These are phyloP conservation scores for Leptura quadrifasciata DNA, from an alignment of 2,888 invertebrate genomes.

Conservation along the genomic window DNA sequence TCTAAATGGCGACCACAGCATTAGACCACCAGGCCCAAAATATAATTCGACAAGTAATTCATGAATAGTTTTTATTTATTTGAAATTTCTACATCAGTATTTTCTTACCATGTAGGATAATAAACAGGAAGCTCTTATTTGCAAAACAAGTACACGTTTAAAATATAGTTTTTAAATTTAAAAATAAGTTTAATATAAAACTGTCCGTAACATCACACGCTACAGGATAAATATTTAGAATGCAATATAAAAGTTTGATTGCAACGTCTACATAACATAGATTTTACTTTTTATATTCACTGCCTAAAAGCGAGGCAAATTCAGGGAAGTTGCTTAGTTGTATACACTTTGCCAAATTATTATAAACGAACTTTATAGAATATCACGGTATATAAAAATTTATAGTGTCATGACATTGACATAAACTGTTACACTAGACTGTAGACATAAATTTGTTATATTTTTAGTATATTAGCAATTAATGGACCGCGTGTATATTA, in stretches of 20 bases:
- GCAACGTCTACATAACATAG: neutral
- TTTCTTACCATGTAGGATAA: too few relatives aligned
- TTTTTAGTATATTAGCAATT: constrained; percentile 29
- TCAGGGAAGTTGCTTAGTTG: neutral
- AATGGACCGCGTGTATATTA: constrained; percentile 19
- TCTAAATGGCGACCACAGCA: too few relatives aligned
- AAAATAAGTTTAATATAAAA: neutral
- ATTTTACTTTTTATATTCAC: neutral
- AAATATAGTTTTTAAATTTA: neutral
- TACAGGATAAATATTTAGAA: neutral
- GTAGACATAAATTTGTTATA: constrained; percentile 27
- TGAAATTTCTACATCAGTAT: too few relatives aligned
- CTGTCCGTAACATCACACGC: neutral
- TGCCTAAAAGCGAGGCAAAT: neutral
- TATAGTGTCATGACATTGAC: constrained; percentile 19
- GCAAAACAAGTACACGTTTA: too few relatives aligned
- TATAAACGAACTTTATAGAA: constrained; percentile 2
- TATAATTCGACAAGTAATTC: too few relatives aligned
- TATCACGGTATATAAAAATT: constrained; percentile 9
- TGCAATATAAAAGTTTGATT: neutral
- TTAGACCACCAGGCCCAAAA: too few relatives aligned
- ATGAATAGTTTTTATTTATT: too few relatives aligned
- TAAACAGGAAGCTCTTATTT: too few relatives aligned
- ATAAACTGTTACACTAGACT: constrained; percentile 29
- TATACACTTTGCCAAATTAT: constrained; percentile 9